These are phyloP conservation scores for Vulpes vulpes DNA, from an alignment of 2,113 vertebrate species.

Conservation along the genomic window DNA sequence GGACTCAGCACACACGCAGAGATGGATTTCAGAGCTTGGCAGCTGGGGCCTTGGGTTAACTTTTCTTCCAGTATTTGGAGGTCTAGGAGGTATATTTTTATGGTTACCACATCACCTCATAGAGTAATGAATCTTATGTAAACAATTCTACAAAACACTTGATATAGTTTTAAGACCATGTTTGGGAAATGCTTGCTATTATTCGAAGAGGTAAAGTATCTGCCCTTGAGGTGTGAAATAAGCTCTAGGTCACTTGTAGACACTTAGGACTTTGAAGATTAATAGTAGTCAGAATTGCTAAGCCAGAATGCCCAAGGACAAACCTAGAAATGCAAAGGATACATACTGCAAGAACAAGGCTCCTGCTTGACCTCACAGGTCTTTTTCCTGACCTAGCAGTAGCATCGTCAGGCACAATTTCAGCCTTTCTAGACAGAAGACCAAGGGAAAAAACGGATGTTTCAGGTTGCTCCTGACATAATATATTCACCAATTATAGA, in stretches of 20 bases:
- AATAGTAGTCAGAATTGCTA: background rate
- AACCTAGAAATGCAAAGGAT: background rate
- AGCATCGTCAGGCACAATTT: background rate
- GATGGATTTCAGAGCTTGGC: background rate
- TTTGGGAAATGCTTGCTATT: background rate
- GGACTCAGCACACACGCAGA: background rate
- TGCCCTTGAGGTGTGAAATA: background rate
- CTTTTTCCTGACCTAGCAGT: background rate
- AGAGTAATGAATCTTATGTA: background rate
- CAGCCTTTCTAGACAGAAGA: background rate
- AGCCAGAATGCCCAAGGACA: background rate
- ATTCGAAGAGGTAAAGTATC: background rate
- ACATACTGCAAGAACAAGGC: accelerated
- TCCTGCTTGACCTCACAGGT: background rate
- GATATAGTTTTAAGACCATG: background rate
- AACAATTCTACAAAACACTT: background rate
- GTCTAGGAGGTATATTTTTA: background rate
- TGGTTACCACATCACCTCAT: background rate
- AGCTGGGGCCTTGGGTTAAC: accelerated
- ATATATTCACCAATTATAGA: background rate
- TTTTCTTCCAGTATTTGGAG: background rate
- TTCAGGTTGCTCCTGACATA: background rate
- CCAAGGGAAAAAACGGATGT: background rate
- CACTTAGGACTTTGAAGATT: background rate
- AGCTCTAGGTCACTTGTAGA: background rate